These are phyloP conservation scores for Elysia chlorotica DNA, from an alignment of 1,140 invertebrate species.

Conservation along the genomic window DNA sequence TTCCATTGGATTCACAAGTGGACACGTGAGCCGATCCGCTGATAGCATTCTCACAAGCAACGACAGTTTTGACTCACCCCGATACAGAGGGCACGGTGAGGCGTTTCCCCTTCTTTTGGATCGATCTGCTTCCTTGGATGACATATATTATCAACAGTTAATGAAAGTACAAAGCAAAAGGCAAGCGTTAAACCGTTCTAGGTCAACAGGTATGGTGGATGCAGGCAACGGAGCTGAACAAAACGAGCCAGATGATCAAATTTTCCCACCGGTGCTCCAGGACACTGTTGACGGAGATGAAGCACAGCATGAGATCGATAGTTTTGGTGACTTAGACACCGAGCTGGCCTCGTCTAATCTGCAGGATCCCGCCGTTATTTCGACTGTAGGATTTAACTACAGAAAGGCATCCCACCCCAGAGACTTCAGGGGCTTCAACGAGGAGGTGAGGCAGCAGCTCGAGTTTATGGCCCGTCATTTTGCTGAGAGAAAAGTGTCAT, in stretches of 20 bases:
- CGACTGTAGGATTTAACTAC: neutral
- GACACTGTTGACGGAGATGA: too few species aligned
- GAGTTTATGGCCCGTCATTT: too few species aligned
- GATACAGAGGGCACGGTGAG: neutral
- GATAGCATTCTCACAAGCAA: slow-evolving; percentile 17
- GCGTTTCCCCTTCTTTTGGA: slow-evolving; percentile 9
- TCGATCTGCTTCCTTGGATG: slow-evolving; percentile 22
- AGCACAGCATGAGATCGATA: too few species aligned
- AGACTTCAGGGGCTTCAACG: neutral
- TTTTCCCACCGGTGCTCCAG: slow-evolving; percentile 40
- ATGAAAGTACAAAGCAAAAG: neutral
- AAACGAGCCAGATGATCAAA: slow-evolving; percentile 34
- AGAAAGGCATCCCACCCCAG: neutral
- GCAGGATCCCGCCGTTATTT: too few species aligned
- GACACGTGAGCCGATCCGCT: slow-evolving; percentile 13
- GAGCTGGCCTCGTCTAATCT: neutral
- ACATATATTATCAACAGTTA: slow-evolving; percentile 3
- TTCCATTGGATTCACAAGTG: too few species aligned
- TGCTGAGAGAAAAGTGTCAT: neutral
- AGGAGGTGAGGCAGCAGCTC: neutral
- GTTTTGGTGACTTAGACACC: neutral
- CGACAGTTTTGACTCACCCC: neutral
- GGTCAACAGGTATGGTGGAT: slow-evolving; percentile 42
- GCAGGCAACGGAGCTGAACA: slow-evolving; percentile 21
- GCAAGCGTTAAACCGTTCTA: slow-evolving; percentile 32